These are phyloP conservation scores for Ectobius pallidus DNA, from an alignment of 2,888 invertebrate species.

Conservation along the genomic window DNA sequence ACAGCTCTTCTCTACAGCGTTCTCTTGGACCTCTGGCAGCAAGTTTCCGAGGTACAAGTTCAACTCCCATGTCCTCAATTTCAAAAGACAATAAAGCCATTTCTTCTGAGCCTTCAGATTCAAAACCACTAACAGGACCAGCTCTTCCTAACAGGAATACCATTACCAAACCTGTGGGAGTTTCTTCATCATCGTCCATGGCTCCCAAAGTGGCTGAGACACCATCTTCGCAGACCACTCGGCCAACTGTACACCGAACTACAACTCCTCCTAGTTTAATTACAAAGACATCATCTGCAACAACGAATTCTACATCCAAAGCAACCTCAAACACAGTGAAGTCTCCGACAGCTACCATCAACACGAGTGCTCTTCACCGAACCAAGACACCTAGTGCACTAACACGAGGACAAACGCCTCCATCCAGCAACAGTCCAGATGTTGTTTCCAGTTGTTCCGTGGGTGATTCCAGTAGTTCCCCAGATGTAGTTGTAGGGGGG, in stretches of 20 bases:
- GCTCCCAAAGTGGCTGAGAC: conserved; percentile 1
- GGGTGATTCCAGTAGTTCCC: conserved; percentile 49
- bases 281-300: conserved; percentile 1
- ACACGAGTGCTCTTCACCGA: conserved; percentile 12
- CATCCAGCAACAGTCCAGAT: conserved; percentile 69
- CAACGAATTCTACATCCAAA: background rate
- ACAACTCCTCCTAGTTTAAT: conserved; percentile 28
- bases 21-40: conserved; percentile 46
- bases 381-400: conserved; percentile 38
- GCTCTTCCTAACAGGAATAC: conserved; percentile 31
- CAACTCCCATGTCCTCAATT: background rate
- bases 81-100: background rate
- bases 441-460: conserved; percentile 71
- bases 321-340: background rate
- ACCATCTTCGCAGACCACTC: conserved; percentile 24
- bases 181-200: conserved; percentile 29
- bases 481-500: conserved; percentile 52
- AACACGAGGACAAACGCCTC: conserved; percentile 41
- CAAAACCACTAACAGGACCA: background rate
- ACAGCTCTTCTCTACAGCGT: conserved; percentile 49
- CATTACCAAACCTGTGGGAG: conserved; percentile 27
- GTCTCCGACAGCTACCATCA: conserved; percentile 8
- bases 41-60: conserved; percentile 40
- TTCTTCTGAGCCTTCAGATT: background rate
- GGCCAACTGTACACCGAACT: conserved; percentile 25